Evolutionary conservation across 2,888 invertebrate genomes (phyloP), one percentile per base, ranked within the genome.

Genomic region (Ischnus inquisitorius): DNA sequence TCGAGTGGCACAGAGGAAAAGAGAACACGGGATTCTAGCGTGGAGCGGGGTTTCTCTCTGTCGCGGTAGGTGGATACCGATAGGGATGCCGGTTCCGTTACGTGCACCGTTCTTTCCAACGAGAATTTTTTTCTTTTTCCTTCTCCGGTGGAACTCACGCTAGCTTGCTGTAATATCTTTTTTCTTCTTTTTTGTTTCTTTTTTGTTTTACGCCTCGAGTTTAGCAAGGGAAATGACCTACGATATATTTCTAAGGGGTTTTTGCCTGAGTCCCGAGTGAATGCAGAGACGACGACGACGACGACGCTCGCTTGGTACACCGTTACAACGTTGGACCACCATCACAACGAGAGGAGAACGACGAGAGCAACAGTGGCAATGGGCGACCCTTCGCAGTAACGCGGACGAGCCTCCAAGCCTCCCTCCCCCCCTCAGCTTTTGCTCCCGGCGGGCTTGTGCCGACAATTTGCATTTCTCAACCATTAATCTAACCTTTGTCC

Each of bases 181-280:
- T 34, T 34, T 34, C 34, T 34, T 81, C 28, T 81, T 89, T 90
- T 91, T 91, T 90, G 91, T 90, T 69, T 68, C 57, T 79, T 67
- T 79, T 89, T 91, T 91, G 91, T 90, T 91, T 90, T 88, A 64
- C 69, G 87, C 87, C 89, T 88, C 89, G 90, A 92, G 89, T 92
- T 92, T 92, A 92, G 92, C 92, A 92, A 92, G 92, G 92, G 92
- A 92, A 92, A 92, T 92, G 91, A 92, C 92, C 92, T 92, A 91
- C 92, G 92, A 92, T 92, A 92, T 92, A 92, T 92, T 92, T 92
- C 91, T 92, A 92, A 92, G 91, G 92, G 90, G 88, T 90, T 92
- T 92, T 91, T 91, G 87, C 89, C 86, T 85, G 87, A 72, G 72
- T 22, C 51, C 71, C 41, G 69, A 77, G 88, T 90, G 89, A 87